These are phyloP conservation scores for Amphiprion clarkii DNA, from an alignment of 2,797 vertebrate genomes.

Conservation along the genomic window DNA sequence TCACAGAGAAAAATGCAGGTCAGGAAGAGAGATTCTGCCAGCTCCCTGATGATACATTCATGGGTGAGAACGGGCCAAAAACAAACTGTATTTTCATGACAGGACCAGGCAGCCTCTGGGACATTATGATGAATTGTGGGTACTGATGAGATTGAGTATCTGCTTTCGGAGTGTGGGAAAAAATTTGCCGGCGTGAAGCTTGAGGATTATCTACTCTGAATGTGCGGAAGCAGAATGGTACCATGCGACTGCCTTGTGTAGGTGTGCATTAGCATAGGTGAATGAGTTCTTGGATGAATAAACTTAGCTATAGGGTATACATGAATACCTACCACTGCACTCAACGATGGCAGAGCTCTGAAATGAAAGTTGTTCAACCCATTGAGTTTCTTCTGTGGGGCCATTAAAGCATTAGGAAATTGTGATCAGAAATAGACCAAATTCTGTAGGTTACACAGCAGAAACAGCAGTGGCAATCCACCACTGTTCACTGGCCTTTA, in stretches of 20 bases:
- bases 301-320: conserved; percentile 40
- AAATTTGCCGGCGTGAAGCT: conserved; percentile 41
- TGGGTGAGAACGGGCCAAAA: conserved; percentile 45
- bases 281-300: conserved; percentile 47
- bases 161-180: conserved; percentile 43
- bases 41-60: conserved; percentile 63
- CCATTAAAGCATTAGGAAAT: conserved; percentile 18
- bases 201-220: conserved; percentile 59
- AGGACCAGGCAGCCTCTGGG: conserved; percentile 54
- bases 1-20: conserved; percentile 50
- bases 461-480: not conserved
- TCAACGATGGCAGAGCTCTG: not conserved
- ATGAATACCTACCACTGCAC: conserved; percentile 23
- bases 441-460: not conserved
- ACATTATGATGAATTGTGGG: conserved; percentile 72
- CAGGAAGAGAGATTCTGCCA: conserved; percentile 57
- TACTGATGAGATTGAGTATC: conserved; percentile 52
- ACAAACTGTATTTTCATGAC: conserved; percentile 60
- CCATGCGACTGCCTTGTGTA: conserved; percentile 57
- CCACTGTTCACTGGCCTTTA: too few species aligned
- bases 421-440: not conserved
- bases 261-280: conserved; percentile 71
- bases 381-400: not conserved
- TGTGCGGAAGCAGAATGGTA: conserved; percentile 37
- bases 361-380: conserved; percentile 3